Conservation (phyloP, 2,888 invertebrate species). For the Eurois occulta region DNA sequence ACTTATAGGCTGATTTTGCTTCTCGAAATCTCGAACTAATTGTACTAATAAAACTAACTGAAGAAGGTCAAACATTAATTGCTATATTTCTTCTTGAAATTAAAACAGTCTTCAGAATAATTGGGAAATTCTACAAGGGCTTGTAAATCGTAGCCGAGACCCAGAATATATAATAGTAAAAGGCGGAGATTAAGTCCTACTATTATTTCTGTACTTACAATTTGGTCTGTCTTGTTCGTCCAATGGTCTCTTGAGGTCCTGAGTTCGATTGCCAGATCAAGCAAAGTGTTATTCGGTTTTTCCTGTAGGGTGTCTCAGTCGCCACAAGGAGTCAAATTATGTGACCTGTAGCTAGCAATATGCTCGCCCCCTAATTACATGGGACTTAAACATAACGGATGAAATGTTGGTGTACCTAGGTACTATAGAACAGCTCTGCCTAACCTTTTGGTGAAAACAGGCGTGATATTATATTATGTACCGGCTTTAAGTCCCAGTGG, state of each 20-base stretch:
- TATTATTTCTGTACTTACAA: neutral
- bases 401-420: neutral
- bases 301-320: neutral
- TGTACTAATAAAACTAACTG: slow-evolving; percentile 7
- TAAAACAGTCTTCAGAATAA: neutral
- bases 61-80: slow-evolving; percentile 1
- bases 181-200: neutral
- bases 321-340: neutral
- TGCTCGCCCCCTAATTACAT: neutral
- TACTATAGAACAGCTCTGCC: neutral
- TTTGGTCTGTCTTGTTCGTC: neutral
- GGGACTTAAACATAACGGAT: neutral
- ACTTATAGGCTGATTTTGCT: neutral
- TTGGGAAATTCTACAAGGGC: slow-evolving; percentile 14
- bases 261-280: too few relatives aligned
- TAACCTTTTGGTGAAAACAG: neutral
- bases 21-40: neutral
- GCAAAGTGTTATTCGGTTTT: neutral
- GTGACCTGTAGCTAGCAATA: neutral
- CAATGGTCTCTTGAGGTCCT: neutral
- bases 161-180: too few relatives aligned
- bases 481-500: neutral
- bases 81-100: slow-evolving; percentile 13
- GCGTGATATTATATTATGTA: neutral
- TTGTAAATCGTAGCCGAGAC: neutral